These are phyloP conservation scores for Stichodactyla helianthus DNA, from an alignment of 64 coral and sea anemone genomes.

Conservation along the genomic window DNA sequence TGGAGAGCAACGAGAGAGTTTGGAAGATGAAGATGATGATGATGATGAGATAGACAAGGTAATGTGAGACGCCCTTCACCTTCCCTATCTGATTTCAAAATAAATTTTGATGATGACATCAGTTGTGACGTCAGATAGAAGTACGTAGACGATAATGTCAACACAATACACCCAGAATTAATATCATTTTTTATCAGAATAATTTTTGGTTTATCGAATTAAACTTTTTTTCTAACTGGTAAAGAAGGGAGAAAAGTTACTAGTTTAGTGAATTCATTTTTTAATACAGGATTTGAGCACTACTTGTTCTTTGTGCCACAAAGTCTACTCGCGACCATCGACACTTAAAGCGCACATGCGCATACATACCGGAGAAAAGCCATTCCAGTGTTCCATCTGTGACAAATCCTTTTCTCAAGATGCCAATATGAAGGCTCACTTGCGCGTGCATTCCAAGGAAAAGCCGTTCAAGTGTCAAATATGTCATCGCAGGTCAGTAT, in stretches of 20 bases:
- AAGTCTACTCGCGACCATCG: slow-evolving; percentile 14
- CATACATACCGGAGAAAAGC: slow-evolving; percentile 21
- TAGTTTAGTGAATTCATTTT: background rate
- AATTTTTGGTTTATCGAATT: too few relatives aligned
- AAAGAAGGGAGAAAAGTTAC: too few relatives aligned
- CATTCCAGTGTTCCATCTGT: slow-evolving; percentile 6
- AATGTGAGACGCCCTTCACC: background rate
- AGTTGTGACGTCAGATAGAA: too few relatives aligned
- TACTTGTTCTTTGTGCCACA: slow-evolving; percentile 1
- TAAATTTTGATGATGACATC: too few relatives aligned
- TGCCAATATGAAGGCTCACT: slow-evolving; percentile 30
- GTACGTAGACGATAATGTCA: too few relatives aligned
- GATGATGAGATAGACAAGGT: background rate
- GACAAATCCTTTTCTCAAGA: slow-evolving; percentile 29
- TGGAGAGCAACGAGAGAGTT: background rate
- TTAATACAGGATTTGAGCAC: background rate
- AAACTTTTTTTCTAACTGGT: too few relatives aligned
- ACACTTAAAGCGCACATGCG: slow-evolving; percentile 30
- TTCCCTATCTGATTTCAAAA: background rate
- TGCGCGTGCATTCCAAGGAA: slow-evolving; percentile 26
- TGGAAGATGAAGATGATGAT: background rate
- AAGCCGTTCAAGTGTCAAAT: slow-evolving; percentile 22
- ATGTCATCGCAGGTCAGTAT: slow-evolving; percentile 6
- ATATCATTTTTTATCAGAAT: too few relatives aligned
- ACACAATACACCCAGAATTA: too few relatives aligned